Base-by-base conservation (phyloP, 2,888 invertebrate genomes). In the Scaeva pyrastri region DNA sequence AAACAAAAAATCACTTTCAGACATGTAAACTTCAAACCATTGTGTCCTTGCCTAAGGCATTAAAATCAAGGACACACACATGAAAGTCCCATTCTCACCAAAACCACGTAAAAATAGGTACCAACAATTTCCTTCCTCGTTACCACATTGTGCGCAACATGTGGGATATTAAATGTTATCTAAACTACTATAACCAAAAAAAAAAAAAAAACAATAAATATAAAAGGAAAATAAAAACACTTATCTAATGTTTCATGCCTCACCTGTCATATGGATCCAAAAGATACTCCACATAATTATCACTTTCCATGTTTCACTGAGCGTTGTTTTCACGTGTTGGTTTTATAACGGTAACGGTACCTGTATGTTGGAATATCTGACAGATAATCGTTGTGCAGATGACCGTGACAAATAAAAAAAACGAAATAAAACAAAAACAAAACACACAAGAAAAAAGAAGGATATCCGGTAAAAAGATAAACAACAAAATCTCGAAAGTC, bases 191-290 rank as follows among this genome's bases (percentile, higher is more conserved):
- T n/a, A n/a, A n/a, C 26, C 6, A 31, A 7, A 31, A 31, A 31
- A 31, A 5, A 31, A 31, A 31, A 31, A 52, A 52, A 23, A 52
- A 26, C 8, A 36, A 19, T 16, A 1, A 2, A 16, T 11, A 56
- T 6, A n/a, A 43, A 45, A 8, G 1, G 3, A 26, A 43, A 12
- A 23, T 14, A 26, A 10, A 26, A 16, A 19, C 1, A 8, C 21
- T 60, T 60, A 60, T 60, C 60, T 41, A 41, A 21, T 1, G 7
- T 41, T 31, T 60, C 8, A 7, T 31, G 48, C 14, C 64, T 66
- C 68, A 80, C 85, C 85, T 62, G 45, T 77, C 55, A 41, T 85
- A 62, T 26, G 36, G 11, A 68, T 80, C 85, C n/a, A 85, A 43
- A 21, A 85, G 50, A 70, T 85, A 76, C n/a, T 62, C 73, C 16